These are phyloP conservation scores for Hydrolagus colliei DNA, from an alignment of 2,797 vertebrate genomes.

Conservation along the genomic window DNA sequence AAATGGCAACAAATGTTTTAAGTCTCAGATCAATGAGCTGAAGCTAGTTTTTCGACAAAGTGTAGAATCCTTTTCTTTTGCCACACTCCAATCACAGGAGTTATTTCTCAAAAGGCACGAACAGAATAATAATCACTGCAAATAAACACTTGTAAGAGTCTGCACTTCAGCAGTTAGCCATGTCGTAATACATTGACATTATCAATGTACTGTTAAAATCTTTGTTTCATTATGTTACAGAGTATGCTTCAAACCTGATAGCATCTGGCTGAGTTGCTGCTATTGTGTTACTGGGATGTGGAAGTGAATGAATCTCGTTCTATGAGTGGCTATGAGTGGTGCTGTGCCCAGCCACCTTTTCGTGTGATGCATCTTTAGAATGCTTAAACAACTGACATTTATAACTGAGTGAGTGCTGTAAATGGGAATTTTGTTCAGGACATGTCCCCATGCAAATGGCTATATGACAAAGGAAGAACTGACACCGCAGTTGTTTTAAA, in stretches of 20 bases:
- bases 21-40: too few species aligned
- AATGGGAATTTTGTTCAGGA: background rate
- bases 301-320: background rate
- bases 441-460: background rate
- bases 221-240: background rate
- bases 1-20: too few species aligned
- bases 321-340: background rate
- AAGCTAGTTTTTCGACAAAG: too few species aligned
- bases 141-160: too few species aligned
- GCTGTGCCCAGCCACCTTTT: background rate
- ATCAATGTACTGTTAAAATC: background rate
- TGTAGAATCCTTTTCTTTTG: too few species aligned
- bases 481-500: background rate
- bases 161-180: too few species aligned
- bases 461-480: background rate
- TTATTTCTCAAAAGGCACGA: too few species aligned
- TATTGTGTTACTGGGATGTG: background rate
- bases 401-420: background rate
- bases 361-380: too few species aligned
- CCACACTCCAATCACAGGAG: too few species aligned
- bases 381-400: too few species aligned
- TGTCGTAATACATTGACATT: too few species aligned
- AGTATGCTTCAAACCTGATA: background rate
- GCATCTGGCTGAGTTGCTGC: background rate
- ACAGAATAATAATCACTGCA: too few species aligned